Evolutionary conservation across 2,797 vertebrate genomes (phyloP), one percentile per base, ranked within the genome.

Genomic region (Etheostoma perlongum): DNA sequence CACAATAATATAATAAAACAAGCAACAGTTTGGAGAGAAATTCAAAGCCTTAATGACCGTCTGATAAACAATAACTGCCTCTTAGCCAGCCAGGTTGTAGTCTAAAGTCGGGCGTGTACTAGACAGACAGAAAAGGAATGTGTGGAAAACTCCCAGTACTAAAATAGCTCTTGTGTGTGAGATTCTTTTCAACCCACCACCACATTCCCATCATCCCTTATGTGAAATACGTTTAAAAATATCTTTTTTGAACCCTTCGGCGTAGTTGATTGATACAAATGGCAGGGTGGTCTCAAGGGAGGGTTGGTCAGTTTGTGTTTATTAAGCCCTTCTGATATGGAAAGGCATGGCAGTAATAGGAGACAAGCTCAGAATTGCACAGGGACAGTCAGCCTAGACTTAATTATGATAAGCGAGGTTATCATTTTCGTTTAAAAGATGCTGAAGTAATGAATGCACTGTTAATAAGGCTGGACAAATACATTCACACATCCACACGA

Each of bases 71-170:
- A 75, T 62, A 46, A 58, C 40, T 42, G 67, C 33, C 23, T 85
- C 33, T 59, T 21, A 60, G 55, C 27, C 59, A 63, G 73, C 27
- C 77, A 72, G 64, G 84, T 85, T 85, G 64, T 30, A 30, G 58
- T 61, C 67, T 51, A 13, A 2, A 62, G 87, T 85, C 81, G 87
- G 85, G 73, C 66, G 23, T 65, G 30, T n/a, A 67, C 67, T 69
- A 86, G 84, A 87, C 89, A 60, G 61, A 81, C 85, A 23, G 53
- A 73, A 79, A 83, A 79, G 90, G 91, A 93, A 94, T 92, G 88
- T 85, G 85, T 94, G 93, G 92, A 92, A 94, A 94, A 90, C 74
- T 94, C 92, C 90, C 93, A 92, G 61, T 40, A 84, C 87, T 49
- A 86, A 94, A 94, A 95, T 93, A 94, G 86, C 89, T 89, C 67